Conservation (phyloP, 2,797 vertebrate genomes). For the Karalla daura region DNA sequence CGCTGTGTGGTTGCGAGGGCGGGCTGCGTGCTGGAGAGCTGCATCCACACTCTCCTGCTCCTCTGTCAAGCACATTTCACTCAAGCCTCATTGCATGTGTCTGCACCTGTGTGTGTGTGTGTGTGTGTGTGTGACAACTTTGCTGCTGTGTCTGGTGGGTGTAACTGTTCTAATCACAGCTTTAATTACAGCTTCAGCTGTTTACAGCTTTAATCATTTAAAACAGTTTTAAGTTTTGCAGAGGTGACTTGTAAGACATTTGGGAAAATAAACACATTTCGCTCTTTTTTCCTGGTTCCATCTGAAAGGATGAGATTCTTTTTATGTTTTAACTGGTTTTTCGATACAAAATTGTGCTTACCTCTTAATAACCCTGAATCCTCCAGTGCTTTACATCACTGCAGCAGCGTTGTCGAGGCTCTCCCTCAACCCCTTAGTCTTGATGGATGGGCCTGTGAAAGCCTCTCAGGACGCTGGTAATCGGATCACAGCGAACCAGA, state of each 20-base stretch:
- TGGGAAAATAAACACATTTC: neutral
- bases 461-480: constrained; percentile 76
- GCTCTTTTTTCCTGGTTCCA: constrained; percentile 7
- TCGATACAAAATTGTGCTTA: constrained; percentile 42
- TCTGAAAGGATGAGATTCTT: neutral
- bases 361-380: constrained; percentile 62
- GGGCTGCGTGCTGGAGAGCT: constrained; percentile 39
- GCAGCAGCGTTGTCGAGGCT: constrained; percentile 56
- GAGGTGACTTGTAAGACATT: constrained; percentile 12
- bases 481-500: constrained; percentile 75
- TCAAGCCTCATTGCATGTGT: constrained; percentile 22
- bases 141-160: neutral
- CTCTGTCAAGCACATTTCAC: constrained; percentile 43
- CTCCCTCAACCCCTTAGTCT: constrained; percentile 68
- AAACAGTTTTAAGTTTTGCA: constrained; percentile 6
- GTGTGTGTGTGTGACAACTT: constrained; percentile 11
- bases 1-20: constrained; percentile 51
- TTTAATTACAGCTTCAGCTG: neutral
- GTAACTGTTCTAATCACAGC: neutral
- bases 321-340: neutral
- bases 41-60: constrained; percentile 57
- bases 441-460: constrained; percentile 80
- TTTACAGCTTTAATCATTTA: no score
- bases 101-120: neutral
- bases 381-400: constrained; percentile 60